A percentile compares a stretch with the other conserved stretches of the same genome.
Evolutionary conservation across 2,888 invertebrate species (phyloP).

Genomic region (Diaphora mendica): DNA sequence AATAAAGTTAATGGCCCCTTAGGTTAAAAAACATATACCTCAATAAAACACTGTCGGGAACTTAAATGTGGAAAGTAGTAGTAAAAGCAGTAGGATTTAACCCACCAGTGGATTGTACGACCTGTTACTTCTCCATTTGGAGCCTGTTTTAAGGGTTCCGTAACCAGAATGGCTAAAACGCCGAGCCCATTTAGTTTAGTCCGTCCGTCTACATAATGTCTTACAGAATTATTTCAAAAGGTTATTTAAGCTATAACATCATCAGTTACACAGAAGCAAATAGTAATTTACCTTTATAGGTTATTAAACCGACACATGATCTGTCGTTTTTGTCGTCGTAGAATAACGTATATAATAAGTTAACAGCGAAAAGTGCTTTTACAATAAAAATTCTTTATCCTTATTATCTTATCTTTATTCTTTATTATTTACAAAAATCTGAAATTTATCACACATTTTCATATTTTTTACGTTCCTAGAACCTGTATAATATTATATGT

Average conservation of each 20-base stretch:
- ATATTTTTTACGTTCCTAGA: too few species aligned
- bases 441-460: not conserved
- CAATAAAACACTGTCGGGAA: not conserved
- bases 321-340: too few species aligned
- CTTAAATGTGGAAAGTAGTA: not conserved
- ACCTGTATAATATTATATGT: too few species aligned
- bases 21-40: not conserved
- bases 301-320: too few species aligned
- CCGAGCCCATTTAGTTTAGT: too few species aligned
- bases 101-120: not conserved
- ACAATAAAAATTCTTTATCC: not conserved
- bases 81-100: not conserved
- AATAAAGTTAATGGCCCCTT: not conserved
- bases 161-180: too few species aligned
- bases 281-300: too few species aligned
- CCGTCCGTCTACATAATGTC: too few species aligned
- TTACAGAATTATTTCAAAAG: too few species aligned
- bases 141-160: not conserved
- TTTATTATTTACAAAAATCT: not conserved
- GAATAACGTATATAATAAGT: not conserved
- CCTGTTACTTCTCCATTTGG: not conserved
- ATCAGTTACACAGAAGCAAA: not conserved
- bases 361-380: not conserved
- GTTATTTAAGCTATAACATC: not conserved
- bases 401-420: too few species aligned